Conservation (phyloP, 2,797 vertebrate species). For the Vireo griseus region DNA sequence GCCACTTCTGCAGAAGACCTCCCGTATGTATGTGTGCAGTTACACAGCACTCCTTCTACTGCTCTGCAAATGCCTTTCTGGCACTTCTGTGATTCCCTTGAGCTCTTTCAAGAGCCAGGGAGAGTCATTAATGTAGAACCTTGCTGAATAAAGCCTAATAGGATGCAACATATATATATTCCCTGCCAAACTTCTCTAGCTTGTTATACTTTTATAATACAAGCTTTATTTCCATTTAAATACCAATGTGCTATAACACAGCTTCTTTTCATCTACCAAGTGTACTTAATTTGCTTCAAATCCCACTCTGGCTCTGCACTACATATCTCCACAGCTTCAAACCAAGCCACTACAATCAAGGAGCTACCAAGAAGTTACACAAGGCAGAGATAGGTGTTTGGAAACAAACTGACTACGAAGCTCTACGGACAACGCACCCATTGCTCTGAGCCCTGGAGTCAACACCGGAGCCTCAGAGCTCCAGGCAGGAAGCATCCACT, state of each 20-base stretch:
- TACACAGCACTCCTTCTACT: not conserved
- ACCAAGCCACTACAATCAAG: not conserved
- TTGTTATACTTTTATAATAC: not conserved
- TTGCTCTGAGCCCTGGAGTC: not conserved
- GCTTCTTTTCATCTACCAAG: not conserved
- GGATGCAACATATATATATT: not conserved
- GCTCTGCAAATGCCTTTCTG: not conserved
- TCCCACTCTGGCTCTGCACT: not conserved
- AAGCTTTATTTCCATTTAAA: not conserved
- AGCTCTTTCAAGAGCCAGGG: not conserved
- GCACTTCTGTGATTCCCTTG: not conserved
- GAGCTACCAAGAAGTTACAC: not conserved
- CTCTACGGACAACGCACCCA: not conserved
- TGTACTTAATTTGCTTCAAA: not conserved
- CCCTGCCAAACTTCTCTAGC: not conserved
- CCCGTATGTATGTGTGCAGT: accelerated
- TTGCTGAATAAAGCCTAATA: not conserved
- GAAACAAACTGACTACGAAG: not conserved
- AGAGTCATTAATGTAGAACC: not conserved
- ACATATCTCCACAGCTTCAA: not conserved
- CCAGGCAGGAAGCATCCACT: not conserved
- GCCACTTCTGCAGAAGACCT: accelerated
- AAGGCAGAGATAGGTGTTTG: not conserved
- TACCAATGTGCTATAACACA: not conserved
- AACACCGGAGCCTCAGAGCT: not conserved